Evolutionary conservation across 2,113 vertebrate genomes (phyloP), one percentile per base, ranked within the genome.

Genomic region (Chionis minor): DNA sequence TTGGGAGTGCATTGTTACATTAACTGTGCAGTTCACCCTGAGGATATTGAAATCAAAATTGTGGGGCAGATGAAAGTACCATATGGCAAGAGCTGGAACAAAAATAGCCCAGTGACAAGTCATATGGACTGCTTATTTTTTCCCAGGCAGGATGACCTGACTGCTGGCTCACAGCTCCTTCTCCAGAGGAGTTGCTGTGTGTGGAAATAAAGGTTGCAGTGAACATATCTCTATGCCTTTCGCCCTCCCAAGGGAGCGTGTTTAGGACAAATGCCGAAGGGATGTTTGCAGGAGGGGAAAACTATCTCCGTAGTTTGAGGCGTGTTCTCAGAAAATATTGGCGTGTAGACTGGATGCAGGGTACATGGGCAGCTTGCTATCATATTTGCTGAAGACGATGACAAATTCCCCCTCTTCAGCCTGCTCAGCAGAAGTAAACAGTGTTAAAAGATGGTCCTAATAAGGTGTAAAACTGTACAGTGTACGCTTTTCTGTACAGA

Each of bases 341-440:
- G 33, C 24, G 32, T 35, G 55, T 33, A 9, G 54, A 7, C 38
- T 23, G 13, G 38, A 15, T n/a, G 59, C 30, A 28, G 69, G 14
- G 2, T 7, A 3, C 9, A 0, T 15, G 55, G 80, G 54, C 44
- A 65, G 14, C 8, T 20, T 45, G 5, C 26, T 33, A 4, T 45
- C 23, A 13, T 7, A 38, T 38, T 10, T 35, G 38, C 38, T 38
- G 38, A 38, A 38, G 38, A 38, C 38, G 51, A 86, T 12, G 17
- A 12, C 10, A 9, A 6, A n/a, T 65, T 61, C 21, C 30, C 10
- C 6, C 5, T 6, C 56, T 62, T 22, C 30, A 30, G 22, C 26
- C 15, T 40, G n/a, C 56, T 70, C 55, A 22, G 7, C 12, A 49
- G 55, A 56, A 80, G 52, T 10, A 55, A 70, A 32, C 5, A 3